Evolutionary conservation across 2,113 vertebrate species (phyloP).

Genomic region (Ursus arctos): DNA sequence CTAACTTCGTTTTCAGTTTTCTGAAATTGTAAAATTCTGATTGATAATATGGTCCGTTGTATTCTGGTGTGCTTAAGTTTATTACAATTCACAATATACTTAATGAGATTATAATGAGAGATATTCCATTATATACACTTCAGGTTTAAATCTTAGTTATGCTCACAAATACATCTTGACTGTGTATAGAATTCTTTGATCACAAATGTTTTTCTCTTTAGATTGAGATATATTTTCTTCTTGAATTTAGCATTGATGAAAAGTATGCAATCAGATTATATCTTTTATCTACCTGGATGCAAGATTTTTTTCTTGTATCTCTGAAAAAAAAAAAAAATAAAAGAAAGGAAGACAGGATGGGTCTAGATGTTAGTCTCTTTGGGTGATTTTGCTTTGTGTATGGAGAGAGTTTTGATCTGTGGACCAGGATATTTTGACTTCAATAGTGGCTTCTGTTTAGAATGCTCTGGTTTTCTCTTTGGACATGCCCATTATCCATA

Average conservation of each 20-base stretch:
- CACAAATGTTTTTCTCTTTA: background rate
- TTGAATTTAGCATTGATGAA: conserved; percentile 11
- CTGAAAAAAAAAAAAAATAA: background rate
- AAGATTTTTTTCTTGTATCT: background rate
- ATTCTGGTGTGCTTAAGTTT: conserved; percentile 18
- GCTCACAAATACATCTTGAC: background rate
- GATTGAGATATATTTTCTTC: background rate
- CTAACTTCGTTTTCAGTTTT: background rate
- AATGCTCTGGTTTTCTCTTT: conserved; percentile 5
- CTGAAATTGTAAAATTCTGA: background rate
- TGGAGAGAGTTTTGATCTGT: background rate
- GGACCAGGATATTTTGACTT: background rate
- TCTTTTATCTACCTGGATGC: background rate
- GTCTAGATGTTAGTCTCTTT: background rate
- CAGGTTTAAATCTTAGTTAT: background rate
- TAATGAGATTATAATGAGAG: background rate
- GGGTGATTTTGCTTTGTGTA: background rate
- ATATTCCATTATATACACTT: background rate
- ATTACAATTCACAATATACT: background rate
- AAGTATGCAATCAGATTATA: background rate
- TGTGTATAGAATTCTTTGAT: background rate
- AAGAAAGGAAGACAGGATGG: background rate
- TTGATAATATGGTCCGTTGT: background rate
- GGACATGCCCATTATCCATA: background rate
- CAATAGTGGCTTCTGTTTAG: background rate